Conservation (phyloP, 2,113 vertebrate genomes). For the Mirza zaza region DNA sequence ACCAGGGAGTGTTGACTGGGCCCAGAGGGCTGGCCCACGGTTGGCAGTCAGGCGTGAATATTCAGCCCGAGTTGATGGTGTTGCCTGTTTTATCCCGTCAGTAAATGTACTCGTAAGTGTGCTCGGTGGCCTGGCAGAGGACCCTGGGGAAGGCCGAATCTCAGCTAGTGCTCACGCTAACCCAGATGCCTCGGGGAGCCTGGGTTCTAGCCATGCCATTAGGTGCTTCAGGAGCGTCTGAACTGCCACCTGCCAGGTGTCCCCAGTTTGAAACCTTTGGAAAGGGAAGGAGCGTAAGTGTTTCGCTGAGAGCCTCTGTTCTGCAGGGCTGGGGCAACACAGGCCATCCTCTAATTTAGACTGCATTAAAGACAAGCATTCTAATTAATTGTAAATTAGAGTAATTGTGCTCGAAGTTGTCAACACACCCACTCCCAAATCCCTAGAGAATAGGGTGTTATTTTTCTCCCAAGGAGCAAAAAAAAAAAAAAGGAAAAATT, state of each 20-base stretch:
- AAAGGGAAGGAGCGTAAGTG: constrained; percentile 46
- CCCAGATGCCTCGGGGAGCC: neutral
- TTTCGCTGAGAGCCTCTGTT: constrained; percentile 22
- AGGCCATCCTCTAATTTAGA: neutral
- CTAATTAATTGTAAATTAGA: constrained; percentile 64
- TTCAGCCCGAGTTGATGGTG: rapidly evolving
- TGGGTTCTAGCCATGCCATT: neutral
- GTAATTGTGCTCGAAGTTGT: constrained; percentile 23
- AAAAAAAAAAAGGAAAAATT: neutral
- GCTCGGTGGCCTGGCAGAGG: neutral
- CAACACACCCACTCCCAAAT: neutral
- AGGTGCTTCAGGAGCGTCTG: constrained; percentile 48
- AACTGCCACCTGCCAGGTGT: constrained; percentile 56
- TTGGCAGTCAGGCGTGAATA: neutral
- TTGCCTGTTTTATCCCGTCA: neutral
- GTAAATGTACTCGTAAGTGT: neutral
- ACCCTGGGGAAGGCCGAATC: neutral
- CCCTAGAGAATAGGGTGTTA: constrained; percentile 41
- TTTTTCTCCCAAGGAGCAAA: neutral
- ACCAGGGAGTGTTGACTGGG: neutral
- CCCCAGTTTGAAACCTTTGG: constrained; percentile 24
- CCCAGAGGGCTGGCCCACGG: neutral
- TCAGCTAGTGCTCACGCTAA: no score
- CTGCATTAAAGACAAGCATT: constrained; percentile 41
- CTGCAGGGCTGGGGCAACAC: constrained; percentile 26